Conservation (phyloP, 53 echinoderm and acorn worm species). For the Hippasteria phrygiana region DNA sequence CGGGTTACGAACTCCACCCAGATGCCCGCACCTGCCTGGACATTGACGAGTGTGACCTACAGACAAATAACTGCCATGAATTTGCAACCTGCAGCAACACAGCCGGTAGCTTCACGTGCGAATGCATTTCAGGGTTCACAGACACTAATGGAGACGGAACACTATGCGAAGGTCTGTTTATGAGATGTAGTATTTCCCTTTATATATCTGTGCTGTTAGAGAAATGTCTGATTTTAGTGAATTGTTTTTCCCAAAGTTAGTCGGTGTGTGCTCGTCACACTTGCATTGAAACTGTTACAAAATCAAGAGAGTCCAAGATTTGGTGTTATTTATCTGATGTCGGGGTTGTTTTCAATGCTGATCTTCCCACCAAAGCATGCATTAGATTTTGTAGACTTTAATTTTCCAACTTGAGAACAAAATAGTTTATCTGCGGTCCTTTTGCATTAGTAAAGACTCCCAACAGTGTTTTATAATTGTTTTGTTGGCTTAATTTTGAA, state of each 20-base stretch:
- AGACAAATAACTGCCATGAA: constrained; percentile 50
- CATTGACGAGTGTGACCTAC: constrained; percentile 83
- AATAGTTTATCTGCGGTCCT: too few relatives aligned
- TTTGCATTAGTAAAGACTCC: too few relatives aligned
- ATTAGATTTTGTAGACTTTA: too few relatives aligned
- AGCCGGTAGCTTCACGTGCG: constrained; percentile 67
- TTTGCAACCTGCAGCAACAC: constrained; percentile 70
- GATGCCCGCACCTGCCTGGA: constrained; percentile 81
- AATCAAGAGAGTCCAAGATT: too few relatives aligned
- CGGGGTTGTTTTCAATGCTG: too few relatives aligned
- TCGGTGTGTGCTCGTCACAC: too few relatives aligned
- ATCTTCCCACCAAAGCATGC: too few relatives aligned
- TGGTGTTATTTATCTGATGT: too few relatives aligned
- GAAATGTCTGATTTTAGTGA: background rate
- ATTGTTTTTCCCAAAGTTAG: background rate
- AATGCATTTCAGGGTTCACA: constrained; percentile 64
- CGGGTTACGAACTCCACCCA: constrained; percentile 84
- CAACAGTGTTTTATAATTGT: too few relatives aligned
- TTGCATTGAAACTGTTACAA: too few relatives aligned
- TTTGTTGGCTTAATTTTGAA: too few relatives aligned
- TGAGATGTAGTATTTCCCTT: background rate
- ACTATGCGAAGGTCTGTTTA: constrained; percentile 52
- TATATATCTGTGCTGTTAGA: background rate
- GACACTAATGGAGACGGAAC: constrained; percentile 64
- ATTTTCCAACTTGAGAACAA: too few relatives aligned